A percentile compares a stretch with the other conserved stretches of the same genome.
Evolutionary conservation across 2,888 invertebrate genomes (phyloP).

Genomic region (Caprella mutica): DNA sequence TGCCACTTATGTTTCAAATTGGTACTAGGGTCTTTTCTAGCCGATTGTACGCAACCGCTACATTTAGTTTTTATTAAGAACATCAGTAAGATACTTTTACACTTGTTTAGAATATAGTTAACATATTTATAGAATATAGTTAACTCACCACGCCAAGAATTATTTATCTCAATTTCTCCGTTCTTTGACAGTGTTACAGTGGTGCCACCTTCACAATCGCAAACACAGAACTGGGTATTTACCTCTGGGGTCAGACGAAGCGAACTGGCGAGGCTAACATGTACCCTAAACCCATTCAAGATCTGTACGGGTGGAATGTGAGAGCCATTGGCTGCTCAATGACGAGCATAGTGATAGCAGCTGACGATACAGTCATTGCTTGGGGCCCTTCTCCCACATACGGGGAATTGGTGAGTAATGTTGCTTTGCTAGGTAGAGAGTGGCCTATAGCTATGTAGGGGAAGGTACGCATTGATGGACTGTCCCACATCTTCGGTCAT

Average conservation of each 20-base stretch:
- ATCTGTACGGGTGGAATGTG: conserved; percentile 86
- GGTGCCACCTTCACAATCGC: conserved; percentile 79
- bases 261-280: conserved; percentile 89
- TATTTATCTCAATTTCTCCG: no score
- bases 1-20: no score
- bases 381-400: conserved; percentile 92
- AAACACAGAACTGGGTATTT: conserved; percentile 65
- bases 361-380: conserved; percentile 78
- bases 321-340: conserved; percentile 69
- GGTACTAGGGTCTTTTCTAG: no score
- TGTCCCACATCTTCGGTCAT: no score
- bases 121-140: no score
- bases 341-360: conserved; percentile 68
- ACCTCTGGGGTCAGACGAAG: conserved; percentile 82
- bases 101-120: no score
- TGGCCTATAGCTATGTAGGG: no score
- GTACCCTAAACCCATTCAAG: conserved; percentile 90
- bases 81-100: no score
- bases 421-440: background rate
- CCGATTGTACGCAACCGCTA: no score
- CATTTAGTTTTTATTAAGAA: no score
- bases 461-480: no score
- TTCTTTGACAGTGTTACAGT: conserved; percentile 47
- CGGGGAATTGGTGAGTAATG: conserved; percentile 63
- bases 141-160: no score